Conservation (phyloP, 2,113 vertebrate species). For the Pardalotus punctatus region DNA sequence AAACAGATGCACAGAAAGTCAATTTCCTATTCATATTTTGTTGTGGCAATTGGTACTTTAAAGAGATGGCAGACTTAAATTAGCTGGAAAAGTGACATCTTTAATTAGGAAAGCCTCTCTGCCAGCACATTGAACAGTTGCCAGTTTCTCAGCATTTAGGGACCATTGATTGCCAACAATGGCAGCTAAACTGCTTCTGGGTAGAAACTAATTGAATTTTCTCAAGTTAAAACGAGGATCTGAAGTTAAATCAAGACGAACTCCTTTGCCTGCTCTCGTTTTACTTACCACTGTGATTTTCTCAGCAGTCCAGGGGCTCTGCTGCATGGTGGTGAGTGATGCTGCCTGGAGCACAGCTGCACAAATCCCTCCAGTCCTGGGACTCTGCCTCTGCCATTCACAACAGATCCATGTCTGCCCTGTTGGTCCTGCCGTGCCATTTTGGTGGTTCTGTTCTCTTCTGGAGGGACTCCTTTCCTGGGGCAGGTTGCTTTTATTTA, state of each 20-base stretch:
- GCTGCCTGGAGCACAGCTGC: neutral
- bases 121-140: constrained; percentile 61
- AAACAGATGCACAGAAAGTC: constrained; percentile 67
- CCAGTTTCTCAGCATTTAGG: constrained; percentile 69
- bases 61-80: constrained; percentile 65
- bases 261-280: constrained; percentile 26
- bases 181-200: constrained; percentile 61
- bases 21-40: constrained; percentile 68
- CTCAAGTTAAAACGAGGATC: constrained; percentile 36
- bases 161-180: constrained; percentile 66
- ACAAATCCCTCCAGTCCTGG: neutral
- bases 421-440: accelerated
- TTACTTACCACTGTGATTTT: constrained; percentile 2
- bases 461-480: neutral
- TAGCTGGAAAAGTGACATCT: constrained; percentile 69
- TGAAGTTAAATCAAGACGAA: constrained; percentile 37
- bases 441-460: neutral
- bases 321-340: neutral
- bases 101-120: constrained; percentile 72
- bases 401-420: neutral
- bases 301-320: neutral
- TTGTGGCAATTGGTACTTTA: constrained; percentile 63
- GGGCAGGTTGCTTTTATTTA: neutral
- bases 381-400: neutral
- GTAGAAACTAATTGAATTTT: constrained; percentile 71